Evolutionary conservation across 2,113 vertebrate genomes (phyloP).

Genomic region (Cygnus atratus): DNA sequence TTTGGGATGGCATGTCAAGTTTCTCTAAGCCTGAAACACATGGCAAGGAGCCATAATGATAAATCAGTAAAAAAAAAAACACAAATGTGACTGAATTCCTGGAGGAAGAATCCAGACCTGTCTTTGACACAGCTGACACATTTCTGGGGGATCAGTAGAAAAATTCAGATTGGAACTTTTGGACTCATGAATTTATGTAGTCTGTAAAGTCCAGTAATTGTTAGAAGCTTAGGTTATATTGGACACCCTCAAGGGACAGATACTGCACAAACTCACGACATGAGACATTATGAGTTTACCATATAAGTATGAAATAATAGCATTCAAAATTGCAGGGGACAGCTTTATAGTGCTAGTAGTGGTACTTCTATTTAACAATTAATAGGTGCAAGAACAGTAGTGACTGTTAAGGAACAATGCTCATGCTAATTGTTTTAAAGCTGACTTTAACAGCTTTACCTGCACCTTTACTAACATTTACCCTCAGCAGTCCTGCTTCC

Average conservation of each 20-base stretch:
- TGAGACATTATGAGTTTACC: not conserved
- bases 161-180: not conserved
- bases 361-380: not conserved
- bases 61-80: not conserved
- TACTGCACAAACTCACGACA: not conserved
- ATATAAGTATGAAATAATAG: not conserved
- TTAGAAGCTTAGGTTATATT: not conserved
- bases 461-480: not conserved
- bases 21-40: not conserved
- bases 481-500: not conserved
- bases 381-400: not conserved
- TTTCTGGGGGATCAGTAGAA: not conserved
- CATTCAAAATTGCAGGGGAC: not conserved
- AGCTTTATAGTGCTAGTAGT: not conserved
- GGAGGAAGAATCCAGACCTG: not conserved
- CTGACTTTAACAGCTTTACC: not conserved
- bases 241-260: not conserved
- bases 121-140: accelerated
- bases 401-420: not conserved
- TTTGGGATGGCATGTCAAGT: not conserved
- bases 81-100: not conserved
- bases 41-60: not conserved
- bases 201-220: not conserved
- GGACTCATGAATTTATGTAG: not conserved
- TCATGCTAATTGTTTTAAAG: not conserved